Evolutionary conservation across 2,113 vertebrate species (phyloP).

Genomic region (Connochaetes taurinus): DNA sequence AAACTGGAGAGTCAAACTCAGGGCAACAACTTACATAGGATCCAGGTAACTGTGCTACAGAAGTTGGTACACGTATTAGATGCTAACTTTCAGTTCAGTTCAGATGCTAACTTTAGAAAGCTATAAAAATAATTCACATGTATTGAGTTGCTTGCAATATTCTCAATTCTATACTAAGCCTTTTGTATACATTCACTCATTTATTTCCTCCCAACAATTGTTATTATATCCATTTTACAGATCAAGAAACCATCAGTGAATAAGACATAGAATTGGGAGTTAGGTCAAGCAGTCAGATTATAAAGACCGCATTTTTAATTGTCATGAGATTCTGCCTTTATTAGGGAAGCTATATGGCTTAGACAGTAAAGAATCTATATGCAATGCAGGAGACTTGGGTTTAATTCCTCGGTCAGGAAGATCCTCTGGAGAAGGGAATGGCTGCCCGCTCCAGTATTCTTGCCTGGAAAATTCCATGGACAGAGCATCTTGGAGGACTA

Average conservation of each 20-base stretch:
- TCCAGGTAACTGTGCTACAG: background rate
- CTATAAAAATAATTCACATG: background rate
- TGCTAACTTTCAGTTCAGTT: background rate
- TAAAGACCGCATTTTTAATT: background rate
- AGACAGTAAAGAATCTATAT: background rate
- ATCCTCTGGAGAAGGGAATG: background rate
- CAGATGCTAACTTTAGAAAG: background rate
- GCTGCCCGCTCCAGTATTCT: background rate
- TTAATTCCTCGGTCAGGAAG: fast-evolving
- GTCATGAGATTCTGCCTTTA: background rate
- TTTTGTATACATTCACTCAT: background rate
- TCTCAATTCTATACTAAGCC: background rate
- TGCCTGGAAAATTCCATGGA: background rate
- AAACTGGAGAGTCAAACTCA: background rate
- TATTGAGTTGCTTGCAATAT: background rate
- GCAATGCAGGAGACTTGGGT: background rate
- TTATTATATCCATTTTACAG: background rate
- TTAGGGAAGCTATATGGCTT: background rate
- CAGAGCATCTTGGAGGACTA: background rate
- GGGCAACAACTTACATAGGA: background rate
- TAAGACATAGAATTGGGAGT: background rate
- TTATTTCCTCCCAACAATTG: background rate
- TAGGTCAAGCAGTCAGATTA: background rate
- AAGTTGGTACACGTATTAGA: background rate
- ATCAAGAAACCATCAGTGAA: background rate